Evolutionary conservation across 2,113 vertebrate species (phyloP), one percentile per base, ranked within the genome.

Genomic region (Bucco capensis): DNA sequence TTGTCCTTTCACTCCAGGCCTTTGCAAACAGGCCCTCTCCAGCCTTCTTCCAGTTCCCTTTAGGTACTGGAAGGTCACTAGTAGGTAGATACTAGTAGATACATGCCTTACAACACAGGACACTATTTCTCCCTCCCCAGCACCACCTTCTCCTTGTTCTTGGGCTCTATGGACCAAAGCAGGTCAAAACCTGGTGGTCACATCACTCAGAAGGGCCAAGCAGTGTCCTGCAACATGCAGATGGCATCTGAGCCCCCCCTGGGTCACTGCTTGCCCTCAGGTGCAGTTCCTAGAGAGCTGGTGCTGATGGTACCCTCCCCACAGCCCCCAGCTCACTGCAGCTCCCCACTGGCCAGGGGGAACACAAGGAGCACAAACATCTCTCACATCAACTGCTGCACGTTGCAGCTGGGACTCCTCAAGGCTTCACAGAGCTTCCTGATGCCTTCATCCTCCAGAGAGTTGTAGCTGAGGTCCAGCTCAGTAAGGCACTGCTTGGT

Each of bases 381-480:
- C 18, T 76, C 97, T 97, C 92, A 98, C 98, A 96, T 88, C 38
- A 98, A 83, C n/a, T 85, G 95, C 81, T 96, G 92, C 49, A 98
- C 19, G 0, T 94, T 78, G 82, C 97, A 97, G 92, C 60, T 76
- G 37, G 93, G 96, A 66, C 96, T 94, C 33, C 67, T 97, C 81
- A 98, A 69, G 15, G 96, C 96, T 69, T 97, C 97, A 6, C 96
- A 97, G 71, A 98, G 92, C 90, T 97, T 96, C 74, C 89, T 93
- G 61, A 97, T 40, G 3, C 97, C 97, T 75, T 95, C 88, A 0
- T 98, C 97, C 0, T 70, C 96, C 71, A 98, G 89, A 9, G 77
- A 37, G 3, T 98, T 98, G 67, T 95, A 96, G 86, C 97, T 94
- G 33, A 98, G 89, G 61, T 97, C 96, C 57, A 98, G 91, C 82